Conservation (phyloP, 2,797 vertebrate genomes). For the Gymnoscopelus braueri region DNA sequence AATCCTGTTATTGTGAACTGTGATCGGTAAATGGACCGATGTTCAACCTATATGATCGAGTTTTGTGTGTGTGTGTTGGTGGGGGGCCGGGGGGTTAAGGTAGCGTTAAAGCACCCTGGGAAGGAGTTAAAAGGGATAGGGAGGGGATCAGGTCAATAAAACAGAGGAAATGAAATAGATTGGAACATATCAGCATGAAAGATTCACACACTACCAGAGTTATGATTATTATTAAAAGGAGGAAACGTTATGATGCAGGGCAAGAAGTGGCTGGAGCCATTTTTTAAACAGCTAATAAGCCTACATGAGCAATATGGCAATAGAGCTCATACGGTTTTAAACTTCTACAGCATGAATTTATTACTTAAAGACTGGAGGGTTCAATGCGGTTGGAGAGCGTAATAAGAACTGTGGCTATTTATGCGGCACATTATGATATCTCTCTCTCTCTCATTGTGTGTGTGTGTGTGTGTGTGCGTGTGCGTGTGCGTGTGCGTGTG, state of each 20-base stretch:
- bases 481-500: constrained; percentile 4
- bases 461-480: constrained; percentile 5
- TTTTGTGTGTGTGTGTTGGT: too few species aligned
- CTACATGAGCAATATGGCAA: not conserved
- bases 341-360: not conserved
- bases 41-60: too few species aligned
- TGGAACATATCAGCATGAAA: not conserved
- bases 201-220: not conserved
- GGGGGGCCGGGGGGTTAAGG: not conserved
- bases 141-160: constrained; percentile 13
- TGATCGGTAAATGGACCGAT: too few species aligned
- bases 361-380: constrained; percentile 2
- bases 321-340: not conserved
- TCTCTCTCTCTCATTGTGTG: not conserved
- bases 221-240: not conserved
- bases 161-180: constrained; percentile 20
- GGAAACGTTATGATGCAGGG: not conserved
- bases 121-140: not conserved
- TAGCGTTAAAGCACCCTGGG: not conserved
- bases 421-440: too few species aligned
- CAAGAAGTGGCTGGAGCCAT: not conserved
- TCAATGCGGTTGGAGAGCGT: not conserved
- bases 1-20: too few species aligned
- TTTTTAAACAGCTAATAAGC: not conserved
- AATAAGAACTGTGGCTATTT: not conserved